Base-by-base conservation (phyloP, 2,888 invertebrate genomes). In the Gymnosoma rotundatum region DNA sequence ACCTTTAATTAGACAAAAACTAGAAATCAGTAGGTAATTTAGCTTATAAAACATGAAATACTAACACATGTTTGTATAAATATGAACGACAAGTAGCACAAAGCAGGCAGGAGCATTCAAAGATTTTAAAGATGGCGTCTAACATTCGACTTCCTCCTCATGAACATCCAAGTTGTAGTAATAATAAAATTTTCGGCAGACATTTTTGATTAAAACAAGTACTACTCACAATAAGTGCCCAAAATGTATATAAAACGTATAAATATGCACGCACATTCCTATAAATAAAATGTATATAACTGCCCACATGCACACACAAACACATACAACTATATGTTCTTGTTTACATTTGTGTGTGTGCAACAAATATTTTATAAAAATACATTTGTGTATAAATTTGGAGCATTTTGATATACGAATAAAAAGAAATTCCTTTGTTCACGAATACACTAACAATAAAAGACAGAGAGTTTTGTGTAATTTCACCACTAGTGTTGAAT, bases 131-230 rank as follows among this genome's bases (percentile, higher is more conserved):
- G 84, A 84, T 84, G 84, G 84, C 84, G 84, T 54, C 81, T 36
- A 50, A 52, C 66, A 45, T 20, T 66, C n/a, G 21, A 66, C 61
- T 32, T 64, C 64, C 50, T 80, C 67, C 74, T 75, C 73, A 56
- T 52, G 12, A 78, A 69, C 50, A 64, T 21, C 64, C 76, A 88
- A 88, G 88, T 88, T 89, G 87, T 89, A 89, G 90, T 90, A 89
- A 90, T 90, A 90, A 90, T 89, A 86, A 88, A 89, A 90, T 89
- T 89, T 90, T 89, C 89, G 88, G 91, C 90, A 90, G 91, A 91
- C 91, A 90, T 91, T 90, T 90, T 90, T 90, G 90, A 89, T 91
- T 89, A 91, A 90, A 78, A 85, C 85, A 83, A 86, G 85, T 85
- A 67, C 81, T 83, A 60, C 83, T 78, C 67, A 69, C 80, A 78